Evolutionary conservation across 2,113 vertebrate genomes (phyloP).

Genomic region (Agelaius tricolor): DNA sequence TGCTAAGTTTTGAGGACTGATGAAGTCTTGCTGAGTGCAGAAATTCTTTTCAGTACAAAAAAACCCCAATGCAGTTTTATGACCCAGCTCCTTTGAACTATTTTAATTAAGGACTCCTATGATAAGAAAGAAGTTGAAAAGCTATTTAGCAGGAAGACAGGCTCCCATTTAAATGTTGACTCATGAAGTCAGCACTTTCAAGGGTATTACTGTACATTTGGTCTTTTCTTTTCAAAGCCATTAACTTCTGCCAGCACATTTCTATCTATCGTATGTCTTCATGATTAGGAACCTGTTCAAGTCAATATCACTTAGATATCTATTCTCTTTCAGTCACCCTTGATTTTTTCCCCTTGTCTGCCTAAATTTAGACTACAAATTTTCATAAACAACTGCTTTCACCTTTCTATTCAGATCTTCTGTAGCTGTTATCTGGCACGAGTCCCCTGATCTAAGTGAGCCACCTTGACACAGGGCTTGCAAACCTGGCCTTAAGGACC

Average conservation of each 20-base stretch:
- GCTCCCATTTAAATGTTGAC: conserved; percentile 30
- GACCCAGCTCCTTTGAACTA: conserved; percentile 48
- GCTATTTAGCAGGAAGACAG: background rate
- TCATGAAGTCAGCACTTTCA: conserved; percentile 29
- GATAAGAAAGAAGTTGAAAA: conserved; percentile 53
- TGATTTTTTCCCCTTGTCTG: background rate
- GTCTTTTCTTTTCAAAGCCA: conserved; percentile 10
- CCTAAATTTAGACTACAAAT: background rate
- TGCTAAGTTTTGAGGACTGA: conserved; percentile 39
- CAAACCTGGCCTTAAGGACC: background rate
- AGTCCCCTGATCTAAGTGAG: background rate
- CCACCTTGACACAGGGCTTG: background rate
- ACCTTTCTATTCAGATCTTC: background rate
- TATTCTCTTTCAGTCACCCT: background rate
- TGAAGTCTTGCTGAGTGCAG: conserved; percentile 35
- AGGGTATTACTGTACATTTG: conserved; percentile 1
- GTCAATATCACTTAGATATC: background rate
- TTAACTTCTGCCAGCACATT: conserved; percentile 2
- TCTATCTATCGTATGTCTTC: background rate
- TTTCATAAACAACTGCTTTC: background rate
- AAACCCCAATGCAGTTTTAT: conserved; percentile 18
- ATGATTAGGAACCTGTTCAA: background rate
- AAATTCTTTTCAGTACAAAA: conserved; percentile 36
- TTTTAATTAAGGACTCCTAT: conserved; percentile 70
- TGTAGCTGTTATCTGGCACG: background rate